Base-by-base conservation (phyloP, 1,140 invertebrate species). In the Planococcus citri region DNA sequence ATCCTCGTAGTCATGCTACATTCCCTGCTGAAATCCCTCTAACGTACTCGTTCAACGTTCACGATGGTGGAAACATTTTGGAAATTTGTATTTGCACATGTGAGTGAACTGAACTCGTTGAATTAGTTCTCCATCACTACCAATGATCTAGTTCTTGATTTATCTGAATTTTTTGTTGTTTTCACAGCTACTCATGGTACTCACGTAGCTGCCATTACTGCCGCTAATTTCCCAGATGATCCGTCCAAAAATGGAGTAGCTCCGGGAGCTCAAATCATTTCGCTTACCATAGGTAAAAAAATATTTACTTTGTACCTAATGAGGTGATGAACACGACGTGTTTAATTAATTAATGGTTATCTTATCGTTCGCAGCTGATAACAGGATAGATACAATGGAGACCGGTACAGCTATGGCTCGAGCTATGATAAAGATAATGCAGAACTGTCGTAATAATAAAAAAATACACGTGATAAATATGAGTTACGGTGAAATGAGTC, bases 401-500 rank as follows among this genome's bases (percentile, higher is more conserved):
- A 98, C 96, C 0, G 95, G 94, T 17, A 88, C 92, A 0, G 90
- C 92, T 0, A 76, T 99, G 1, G 87, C 94, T 0, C 80, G 95
- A 73, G 94, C 95, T 20, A 95, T 97, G 82, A 89, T 91, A 72
- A 86, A 88, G 77, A 81, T 92, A 21, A 91, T 92, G 87, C 84
- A 89, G 75, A 79, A 79, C 82, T 68, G 82, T 77, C 68, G 79
- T 77, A 72, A 81, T 29, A 70, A 73, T 10, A 75, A 76, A 22
- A 74, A 84, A 72, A 81, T 93, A 72, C 89, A 98, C 77, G 86
- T 98, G 0, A 92, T 98, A 69, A 99, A 99, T 79, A 97, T 97
- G 90, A 97, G 94, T 76, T 99, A 97, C 77, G 96, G 96, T 22
- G 97, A 99, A 81, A 89, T 91, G 74, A 84, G 90, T 17, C 88